A percentile compares a stretch with the other conserved stretches of the same genome.
phyloP scores from a whole-genome alignment of 35 echinoderm and acorn worm genomes.

The Eucidaris tribuloides region DNA sequence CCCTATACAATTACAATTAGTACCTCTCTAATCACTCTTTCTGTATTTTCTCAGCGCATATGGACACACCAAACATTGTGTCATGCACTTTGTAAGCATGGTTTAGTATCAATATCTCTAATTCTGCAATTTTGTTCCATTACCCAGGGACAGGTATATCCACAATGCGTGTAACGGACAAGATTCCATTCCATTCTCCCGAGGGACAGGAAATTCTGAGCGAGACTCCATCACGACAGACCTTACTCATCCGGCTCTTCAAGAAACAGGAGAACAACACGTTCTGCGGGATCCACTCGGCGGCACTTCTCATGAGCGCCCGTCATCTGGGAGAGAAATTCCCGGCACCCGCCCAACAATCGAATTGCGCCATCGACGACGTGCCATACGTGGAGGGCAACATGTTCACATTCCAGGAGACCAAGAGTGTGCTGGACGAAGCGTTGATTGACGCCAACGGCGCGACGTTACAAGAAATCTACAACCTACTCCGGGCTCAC shows the following conservation, averaged over 20 bases:
- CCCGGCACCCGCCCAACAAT: background rate
- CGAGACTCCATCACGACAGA: conserved; percentile 7
- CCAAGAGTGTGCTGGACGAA: conserved; percentile 14
- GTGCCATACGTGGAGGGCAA: conserved; percentile 39
- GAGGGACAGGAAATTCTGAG: conserved; percentile 51
- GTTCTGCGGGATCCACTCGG: conserved; percentile 65
- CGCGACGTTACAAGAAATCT: background rate
- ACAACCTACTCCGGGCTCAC: background rate
- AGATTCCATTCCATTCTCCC: conserved; percentile 49
- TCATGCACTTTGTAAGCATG: background rate
- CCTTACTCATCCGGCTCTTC: conserved; percentile 49
- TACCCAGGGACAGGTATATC: background rate
- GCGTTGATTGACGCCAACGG: background rate
- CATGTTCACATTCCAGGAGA: conserved; percentile 58
- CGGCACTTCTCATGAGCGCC: conserved; percentile 59
- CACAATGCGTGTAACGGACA: background rate
- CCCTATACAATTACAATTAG: no score
- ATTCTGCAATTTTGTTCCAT: background rate
- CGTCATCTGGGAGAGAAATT: conserved; percentile 26
- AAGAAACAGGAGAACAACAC: conserved; percentile 50
- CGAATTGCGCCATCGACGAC: background rate
- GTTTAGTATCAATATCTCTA: no score
- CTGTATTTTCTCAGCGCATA: background rate
- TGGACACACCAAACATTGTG: background rate
- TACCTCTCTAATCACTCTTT: background rate